phyloP scores from a whole-genome alignment of 2,888 invertebrate species.

The Blastobasis lacticolella region DNA sequence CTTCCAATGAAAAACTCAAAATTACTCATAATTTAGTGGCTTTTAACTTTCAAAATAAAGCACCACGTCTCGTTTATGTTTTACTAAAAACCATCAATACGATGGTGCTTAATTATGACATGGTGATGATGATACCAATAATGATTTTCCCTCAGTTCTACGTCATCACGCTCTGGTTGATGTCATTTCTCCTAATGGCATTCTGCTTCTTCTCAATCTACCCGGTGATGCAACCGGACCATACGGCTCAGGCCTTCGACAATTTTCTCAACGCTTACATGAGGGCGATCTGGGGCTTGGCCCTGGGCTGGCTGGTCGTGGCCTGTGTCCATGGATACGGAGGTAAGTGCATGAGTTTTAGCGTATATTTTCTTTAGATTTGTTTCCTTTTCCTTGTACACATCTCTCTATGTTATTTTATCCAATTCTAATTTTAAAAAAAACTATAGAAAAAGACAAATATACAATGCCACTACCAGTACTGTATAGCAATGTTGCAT shows the following conservation, averaged over 20 bases:
- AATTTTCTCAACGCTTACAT: constrained; percentile 48
- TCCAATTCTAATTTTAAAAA: too few species aligned
- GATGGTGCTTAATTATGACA: background rate
- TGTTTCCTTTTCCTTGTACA: background rate
- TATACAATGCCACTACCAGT: too few species aligned
- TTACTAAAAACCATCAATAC: too few species aligned
- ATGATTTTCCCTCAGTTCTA: constrained; percentile 24
- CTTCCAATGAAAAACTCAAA: too few species aligned
- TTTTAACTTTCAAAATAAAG: too few species aligned
- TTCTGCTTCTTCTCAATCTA: constrained; percentile 43
- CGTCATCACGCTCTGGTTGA: constrained; percentile 29
- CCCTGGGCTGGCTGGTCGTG: constrained; percentile 56
- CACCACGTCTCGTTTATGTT: too few species aligned
- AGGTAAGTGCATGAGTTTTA: constrained; percentile 30
- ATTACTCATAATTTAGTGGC: too few species aligned
- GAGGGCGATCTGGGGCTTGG: constrained; percentile 52
- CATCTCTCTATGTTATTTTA: background rate
- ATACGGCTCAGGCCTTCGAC: constrained; percentile 29
- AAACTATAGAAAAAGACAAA: too few species aligned
- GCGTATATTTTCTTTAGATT: too few species aligned
- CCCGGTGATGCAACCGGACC: constrained; percentile 34
- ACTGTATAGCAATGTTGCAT: too few species aligned
- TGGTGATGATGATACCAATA: background rate
- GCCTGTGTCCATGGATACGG: constrained; percentile 62
- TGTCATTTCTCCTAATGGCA: constrained; percentile 29